phyloP scores from a whole-genome alignment of 1,140 invertebrate genomes.

The Geopemphigus sp. region DNA sequence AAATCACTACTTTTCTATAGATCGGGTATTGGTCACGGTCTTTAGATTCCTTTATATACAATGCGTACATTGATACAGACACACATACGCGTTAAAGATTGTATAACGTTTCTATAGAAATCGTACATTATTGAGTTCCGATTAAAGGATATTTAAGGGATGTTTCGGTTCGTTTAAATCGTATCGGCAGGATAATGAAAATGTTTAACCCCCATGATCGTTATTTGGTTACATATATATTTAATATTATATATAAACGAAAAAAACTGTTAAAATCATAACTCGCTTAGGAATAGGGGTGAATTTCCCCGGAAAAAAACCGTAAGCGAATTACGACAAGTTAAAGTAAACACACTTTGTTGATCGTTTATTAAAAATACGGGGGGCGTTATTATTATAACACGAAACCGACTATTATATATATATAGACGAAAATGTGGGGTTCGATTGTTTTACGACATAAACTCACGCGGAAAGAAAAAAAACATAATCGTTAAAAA shows the following conservation, averaged over 20 bases:
- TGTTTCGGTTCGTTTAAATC: neutral
- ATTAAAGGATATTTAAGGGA: neutral
- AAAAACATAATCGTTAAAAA: constrained; percentile 9
- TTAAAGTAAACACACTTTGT: constrained; percentile 36
- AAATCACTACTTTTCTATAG: neutral
- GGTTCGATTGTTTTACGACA: constrained; percentile 35
- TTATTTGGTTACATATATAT: neutral
- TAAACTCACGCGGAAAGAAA: neutral
- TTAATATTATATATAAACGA: no score
- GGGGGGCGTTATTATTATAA: constrained; percentile 2
- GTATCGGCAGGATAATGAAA: neutral
- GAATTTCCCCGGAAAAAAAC: neutral
- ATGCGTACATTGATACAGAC: neutral
- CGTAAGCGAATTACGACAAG: constrained; percentile 32
- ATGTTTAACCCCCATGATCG: neutral
- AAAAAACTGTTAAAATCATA: constrained; percentile 3
- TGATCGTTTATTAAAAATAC: constrained; percentile 16
- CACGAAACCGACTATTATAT: neutral
- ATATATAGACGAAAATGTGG: neutral
- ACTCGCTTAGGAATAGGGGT: neutral
- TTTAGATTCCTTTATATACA: neutral
- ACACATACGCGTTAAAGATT: neutral
- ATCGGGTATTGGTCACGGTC: constrained; percentile 25
- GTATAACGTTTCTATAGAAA: neutral
- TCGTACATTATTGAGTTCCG: neutral